Percentiles rank a stretch among this genome's conserved stretches.
Evolutionary conservation across 2,888 invertebrate species (phyloP).

Genomic region (Lomographa bimaculata): DNA sequence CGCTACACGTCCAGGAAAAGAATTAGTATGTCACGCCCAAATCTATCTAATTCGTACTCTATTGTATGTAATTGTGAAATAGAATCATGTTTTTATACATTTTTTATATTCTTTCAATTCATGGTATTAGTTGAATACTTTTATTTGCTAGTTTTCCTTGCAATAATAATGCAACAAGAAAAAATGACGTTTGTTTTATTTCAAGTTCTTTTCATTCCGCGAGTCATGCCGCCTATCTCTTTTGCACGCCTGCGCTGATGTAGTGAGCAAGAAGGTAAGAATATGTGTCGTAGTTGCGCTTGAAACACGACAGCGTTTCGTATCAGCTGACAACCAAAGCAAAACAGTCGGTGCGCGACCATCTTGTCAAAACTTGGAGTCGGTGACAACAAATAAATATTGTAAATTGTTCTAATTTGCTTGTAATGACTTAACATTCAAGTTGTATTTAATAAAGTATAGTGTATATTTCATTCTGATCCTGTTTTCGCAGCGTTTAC

Average conservation of each 20-base stretch:
- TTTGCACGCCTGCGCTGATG: conserved; percentile 17
- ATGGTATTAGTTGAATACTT: conserved; percentile 53
- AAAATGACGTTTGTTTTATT: conserved; percentile 70
- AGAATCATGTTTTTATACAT: conserved; percentile 55
- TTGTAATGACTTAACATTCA: conserved; percentile 73
- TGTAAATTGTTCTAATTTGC: conserved; percentile 80
- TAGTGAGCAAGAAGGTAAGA: conserved; percentile 46
- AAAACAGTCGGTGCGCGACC: conserved; percentile 85
- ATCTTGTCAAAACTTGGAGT: conserved; percentile 83
- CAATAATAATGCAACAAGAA: conserved; percentile 74
- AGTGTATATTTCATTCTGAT: conserved; percentile 69
- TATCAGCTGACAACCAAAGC: conserved; percentile 85
- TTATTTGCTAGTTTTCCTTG: conserved; percentile 61
- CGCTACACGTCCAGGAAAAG: conserved; percentile 44
- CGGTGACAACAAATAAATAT: conserved; percentile 82
- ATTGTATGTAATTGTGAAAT: conserved; percentile 72
- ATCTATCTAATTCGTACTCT: conserved; percentile 55
- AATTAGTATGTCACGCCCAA: conserved; percentile 68
- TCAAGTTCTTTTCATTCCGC: conserved; percentile 57
- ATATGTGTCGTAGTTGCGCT: conserved; percentile 44
- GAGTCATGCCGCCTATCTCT: conserved; percentile 54
- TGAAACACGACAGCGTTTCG: conserved; percentile 68
- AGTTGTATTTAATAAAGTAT: conserved; percentile 70
- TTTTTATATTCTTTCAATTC: conserved; percentile 64
- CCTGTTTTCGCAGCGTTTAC: conserved; percentile 66